Base-by-base conservation (phyloP, 1,140 invertebrate genomes). In the Rhyacophila brunnea region DNA sequence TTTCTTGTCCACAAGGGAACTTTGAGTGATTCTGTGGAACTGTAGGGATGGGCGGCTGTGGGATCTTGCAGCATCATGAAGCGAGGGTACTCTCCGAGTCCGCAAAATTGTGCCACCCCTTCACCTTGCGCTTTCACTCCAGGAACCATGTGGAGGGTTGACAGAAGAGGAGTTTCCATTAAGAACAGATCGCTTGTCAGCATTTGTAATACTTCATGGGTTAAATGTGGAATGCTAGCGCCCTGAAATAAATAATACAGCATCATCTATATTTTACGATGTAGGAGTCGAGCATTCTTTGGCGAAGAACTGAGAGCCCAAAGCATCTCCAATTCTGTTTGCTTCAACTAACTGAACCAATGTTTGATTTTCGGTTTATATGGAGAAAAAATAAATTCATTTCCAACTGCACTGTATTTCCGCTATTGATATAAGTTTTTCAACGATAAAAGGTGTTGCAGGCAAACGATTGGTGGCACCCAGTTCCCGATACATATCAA, bases 1-100 rank as follows among this genome's bases (percentile, higher is more conserved):
- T 73, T 74, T 68, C 80, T 81, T 0, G 80, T 73, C 83, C 84
- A 88, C 19, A 89, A 61, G 11, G 85, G 79, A 19, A 87, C 71
- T 20, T 78, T 72, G 55, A 75, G 58, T 48, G 80, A 80, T 45
- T 82, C 74, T 65, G 86, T 81, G 64, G 81, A 81, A 2, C 84
- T 83, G 48, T 72, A 65, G 43, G 75, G 77, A 0, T 79, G 81
- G 14, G 68, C 49, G 61, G 73, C 69, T 2, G 75, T 77, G 35
- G 85, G 81, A 72, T 89, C 87, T 72, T 87, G 85, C 35, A 87
- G 69, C 6, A 81, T 81, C 51, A 85, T 67, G 67, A 83, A 84
- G 9, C 79, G 76, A 9, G 84, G 70, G 67, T 81, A 81, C 54
- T 85, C 80, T 80, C n/a, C 36, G 7, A 83, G 73, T 42, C 82